Base-by-base conservation (phyloP, 2,797 vertebrate genomes). In the Channa striata region DNA sequence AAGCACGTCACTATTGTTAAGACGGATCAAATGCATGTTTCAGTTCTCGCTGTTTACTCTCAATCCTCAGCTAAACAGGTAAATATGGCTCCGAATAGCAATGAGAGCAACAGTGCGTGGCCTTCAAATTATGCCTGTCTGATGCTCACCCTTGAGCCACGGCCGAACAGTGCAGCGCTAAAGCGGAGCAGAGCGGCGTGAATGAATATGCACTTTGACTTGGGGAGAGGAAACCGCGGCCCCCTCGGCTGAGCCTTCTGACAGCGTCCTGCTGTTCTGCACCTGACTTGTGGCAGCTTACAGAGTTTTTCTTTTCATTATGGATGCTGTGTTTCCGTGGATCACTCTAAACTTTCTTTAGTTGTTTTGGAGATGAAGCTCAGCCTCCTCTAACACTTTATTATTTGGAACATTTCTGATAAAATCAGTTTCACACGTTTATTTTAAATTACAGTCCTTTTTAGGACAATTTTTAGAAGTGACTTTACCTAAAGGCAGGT, bases 161-260 rank as follows among this genome's bases (percentile, higher is more conserved):
- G 89, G 91, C 85, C 89, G 87, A 91, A 87, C 90, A 86, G 90
- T 91, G 90, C 88, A 89, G 81, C 70, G 58, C 80, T 90, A 87
- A 90, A 91, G 82, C 82, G 85, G 78, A 91, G 81, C 82, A 14
- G 62, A 83, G 81, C 77, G 75, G 72, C 60, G 40, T 84, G 81
- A 83, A 89, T 89, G 88, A 91, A 89, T 87, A 88, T 90, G 89
- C 87, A 89, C 87, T 87, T 84, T 84, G 89, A 87, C 85, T 87
- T 77, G 85, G 79, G 56, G 88, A 81, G 79, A 83, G 64, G 84
- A 69, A 89, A 83, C 84, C 70, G 56, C 80, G 84, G 84, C 89
- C 84, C 59, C 87, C 60, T 80, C 78, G 67, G 76, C 82, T 68
- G n/a, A 47, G 60, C 70, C 39, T 53, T 34, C 73, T 91, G 90